Evolutionary conservation across 1,140 invertebrate species (phyloP).

Genomic region (Luehdorfia chinensis): DNA sequence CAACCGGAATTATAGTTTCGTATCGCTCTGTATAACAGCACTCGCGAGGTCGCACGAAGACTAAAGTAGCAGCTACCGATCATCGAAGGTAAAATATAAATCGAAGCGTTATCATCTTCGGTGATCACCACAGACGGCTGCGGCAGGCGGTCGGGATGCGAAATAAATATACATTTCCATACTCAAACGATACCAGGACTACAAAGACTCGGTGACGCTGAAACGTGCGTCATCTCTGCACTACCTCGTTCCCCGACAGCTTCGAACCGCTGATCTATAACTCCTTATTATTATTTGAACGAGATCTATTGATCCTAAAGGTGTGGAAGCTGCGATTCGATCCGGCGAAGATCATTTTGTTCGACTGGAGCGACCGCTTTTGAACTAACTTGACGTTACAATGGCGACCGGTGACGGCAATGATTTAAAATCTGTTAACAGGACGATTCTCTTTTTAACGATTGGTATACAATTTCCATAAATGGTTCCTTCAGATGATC

Average conservation of each 20-base stretch:
- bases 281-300: slow-evolving; percentile 76
- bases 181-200: slow-evolving; percentile 50
- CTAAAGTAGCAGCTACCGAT: slow-evolving; percentile 55
- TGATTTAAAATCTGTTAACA: slow-evolving; percentile 77
- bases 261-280: slow-evolving; percentile 64
- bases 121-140: slow-evolving; percentile 55
- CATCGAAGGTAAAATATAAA: slow-evolving; percentile 71
- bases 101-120: slow-evolving; percentile 67
- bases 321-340: slow-evolving; percentile 66
- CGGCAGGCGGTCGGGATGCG: slow-evolving; percentile 39
- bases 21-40: slow-evolving; percentile 39
- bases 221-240: slow-evolving; percentile 42
- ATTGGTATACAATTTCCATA: slow-evolving; percentile 75
- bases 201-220: slow-evolving; percentile 25
- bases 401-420: slow-evolving; percentile 69
- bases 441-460: slow-evolving; percentile 75
- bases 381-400: slow-evolving; percentile 74
- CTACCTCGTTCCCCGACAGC: slow-evolving; percentile 36
- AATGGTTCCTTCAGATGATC: slow-evolving; percentile 68
- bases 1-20: too few species aligned
- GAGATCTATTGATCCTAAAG: slow-evolving; percentile 72
- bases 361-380: slow-evolving; percentile 70
- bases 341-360: slow-evolving; percentile 72
- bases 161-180: slow-evolving; percentile 74
- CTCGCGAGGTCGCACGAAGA: slow-evolving; percentile 52